Evolutionary conservation across 2,888 invertebrate species (phyloP), one percentile per base, ranked within the genome.

Genomic region (Sphaerophoria taeniata): DNA sequence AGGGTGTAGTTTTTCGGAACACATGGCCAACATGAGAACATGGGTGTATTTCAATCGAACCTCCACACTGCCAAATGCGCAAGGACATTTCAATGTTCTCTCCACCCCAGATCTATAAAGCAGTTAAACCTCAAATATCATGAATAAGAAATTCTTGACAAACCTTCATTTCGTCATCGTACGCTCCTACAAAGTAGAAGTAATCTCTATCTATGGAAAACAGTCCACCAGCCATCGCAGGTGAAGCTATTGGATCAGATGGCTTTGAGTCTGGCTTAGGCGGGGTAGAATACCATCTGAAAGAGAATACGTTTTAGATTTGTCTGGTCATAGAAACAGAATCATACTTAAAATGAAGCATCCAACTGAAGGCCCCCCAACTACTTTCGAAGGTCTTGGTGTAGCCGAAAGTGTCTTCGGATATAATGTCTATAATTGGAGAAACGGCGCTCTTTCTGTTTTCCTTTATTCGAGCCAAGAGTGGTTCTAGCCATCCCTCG

Each of bases 361-460:
- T 96, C 99, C 99, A 99, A 91, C 98, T 99, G 91, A 99, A 98
- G 0, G 98, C 99, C 4, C 99, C 99, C 96, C 98, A 98, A 89
- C 99, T 98, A 61, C 98, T 95, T 91, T 99, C 99, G 70, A 91
- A 91, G 81, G 97, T 97, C 89, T 98, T 97, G 3, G 96, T 96
- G 90, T 99, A 99, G 45, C 98, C 97, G 89, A 99, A 96, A 3
- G 98, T 98, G 88, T 99, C 97, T 90, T 99, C 98, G 83, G 97
- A 98, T 58, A 99, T 97, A 16, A 99, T 97, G 90, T 98, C 98
- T 81, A 98, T 98, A 0, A 98, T 96, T 0, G 98, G 98, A 9
- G 91, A 91, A 12, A 92, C 89, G 14, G 92, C 92, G 78, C 89
- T 90, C 47, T 88, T 87, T 3, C 89, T 90, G 4, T 91, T 89